phyloP scores from a whole-genome alignment of 1,140 invertebrate genomes.

The Nylanderia fulva region DNA sequence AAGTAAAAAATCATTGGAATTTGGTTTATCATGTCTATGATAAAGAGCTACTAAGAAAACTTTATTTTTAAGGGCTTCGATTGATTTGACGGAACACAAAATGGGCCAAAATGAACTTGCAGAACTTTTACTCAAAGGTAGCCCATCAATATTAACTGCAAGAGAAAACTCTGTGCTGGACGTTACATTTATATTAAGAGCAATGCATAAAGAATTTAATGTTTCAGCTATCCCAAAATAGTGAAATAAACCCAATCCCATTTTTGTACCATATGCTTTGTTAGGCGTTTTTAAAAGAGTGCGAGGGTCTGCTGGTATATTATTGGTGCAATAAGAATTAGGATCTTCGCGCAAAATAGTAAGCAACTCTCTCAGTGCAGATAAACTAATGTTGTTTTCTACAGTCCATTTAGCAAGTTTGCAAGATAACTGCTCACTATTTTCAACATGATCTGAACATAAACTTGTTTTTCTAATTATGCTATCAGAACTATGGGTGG shows the following conservation, averaged over 20 bases:
- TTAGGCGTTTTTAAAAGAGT: conserved; percentile 23
- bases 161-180: not conserved
- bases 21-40: conserved; percentile 34
- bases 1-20: not conserved
- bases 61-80: not conserved
- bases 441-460: not conserved
- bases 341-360: not conserved
- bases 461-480: conserved; percentile 1
- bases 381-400: not conserved
- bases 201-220: conserved; percentile 26
- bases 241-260: conserved; percentile 6
- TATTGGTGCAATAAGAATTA: not conserved
- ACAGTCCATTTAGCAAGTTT: conserved; percentile 13
- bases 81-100: conserved; percentile 13
- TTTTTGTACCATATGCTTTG: conserved; percentile 4
- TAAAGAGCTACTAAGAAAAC: conserved; percentile 17
- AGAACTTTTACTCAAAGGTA: conserved; percentile 8
- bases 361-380: not conserved
- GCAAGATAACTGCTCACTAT: not conserved
- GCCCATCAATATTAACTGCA: conserved; percentile 21
- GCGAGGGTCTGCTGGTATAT: conserved; percentile 5
- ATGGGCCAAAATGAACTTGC: conserved; percentile 11
- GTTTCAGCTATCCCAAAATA: conserved; percentile 20
- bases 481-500: not conserved
- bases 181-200: conserved; percentile 15